A percentile compares a stretch with the other conserved stretches of the same genome.
These are phyloP conservation scores for Sarcophaga carnaria DNA, from an alignment of 2,888 invertebrate genomes.

Conservation along the genomic window DNA sequence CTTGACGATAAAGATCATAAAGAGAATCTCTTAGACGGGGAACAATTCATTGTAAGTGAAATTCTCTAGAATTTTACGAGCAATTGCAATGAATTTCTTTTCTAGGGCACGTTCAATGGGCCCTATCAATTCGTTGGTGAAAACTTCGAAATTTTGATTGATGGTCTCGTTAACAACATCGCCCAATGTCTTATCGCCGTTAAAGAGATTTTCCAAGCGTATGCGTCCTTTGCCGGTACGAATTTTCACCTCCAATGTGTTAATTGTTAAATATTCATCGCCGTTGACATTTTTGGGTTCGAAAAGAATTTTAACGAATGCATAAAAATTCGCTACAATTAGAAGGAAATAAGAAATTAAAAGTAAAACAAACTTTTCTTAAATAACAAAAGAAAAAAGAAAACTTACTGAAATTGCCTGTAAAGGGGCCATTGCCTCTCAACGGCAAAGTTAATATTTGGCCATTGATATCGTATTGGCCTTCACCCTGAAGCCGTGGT, in stretches of 20 bases:
- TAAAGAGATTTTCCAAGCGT: constrained; percentile 88
- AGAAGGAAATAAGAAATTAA: constrained; percentile 37
- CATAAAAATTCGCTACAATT: constrained; percentile 86
- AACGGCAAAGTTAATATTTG: constrained; percentile 88
- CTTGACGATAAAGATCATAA: not conserved
- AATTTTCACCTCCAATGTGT: constrained; percentile 86
- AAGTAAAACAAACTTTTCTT: not conserved
- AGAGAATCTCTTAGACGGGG: constrained; percentile 78
- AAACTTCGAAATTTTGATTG: constrained; percentile 86
- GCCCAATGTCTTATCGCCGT: constrained; percentile 87
- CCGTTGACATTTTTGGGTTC: constrained; percentile 83
- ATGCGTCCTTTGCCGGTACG: constrained; percentile 86
- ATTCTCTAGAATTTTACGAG: constrained; percentile 84
- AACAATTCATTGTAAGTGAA: constrained; percentile 84
- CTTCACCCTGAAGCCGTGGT: constrained; percentile 85
- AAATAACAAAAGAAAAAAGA: not conserved
- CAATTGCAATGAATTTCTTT: constrained; percentile 83
- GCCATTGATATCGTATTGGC: constrained; percentile 87
- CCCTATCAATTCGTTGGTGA: constrained; percentile 87
- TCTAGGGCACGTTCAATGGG: constrained; percentile 86
- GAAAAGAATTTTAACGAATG: constrained; percentile 85
- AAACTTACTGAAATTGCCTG: constrained; percentile 87
- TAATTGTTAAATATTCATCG: constrained; percentile 84
- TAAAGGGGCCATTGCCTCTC: constrained; percentile 86
- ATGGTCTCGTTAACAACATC: constrained; percentile 86